phyloP scores from a whole-genome alignment of 2,797 vertebrate genomes.

The Argentina silus region DNA sequence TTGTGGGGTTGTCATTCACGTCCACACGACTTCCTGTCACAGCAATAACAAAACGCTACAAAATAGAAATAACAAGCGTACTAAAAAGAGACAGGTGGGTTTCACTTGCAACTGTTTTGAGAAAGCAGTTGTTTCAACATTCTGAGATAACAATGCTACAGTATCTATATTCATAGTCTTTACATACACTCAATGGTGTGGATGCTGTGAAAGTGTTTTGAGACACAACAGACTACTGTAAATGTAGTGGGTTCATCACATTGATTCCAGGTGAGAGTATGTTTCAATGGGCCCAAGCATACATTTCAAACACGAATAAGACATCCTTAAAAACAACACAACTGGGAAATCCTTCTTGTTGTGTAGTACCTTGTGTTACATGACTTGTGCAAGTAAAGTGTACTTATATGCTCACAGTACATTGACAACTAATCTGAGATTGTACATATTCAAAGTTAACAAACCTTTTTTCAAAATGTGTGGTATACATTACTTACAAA shows the following conservation, averaged over 20 bases:
- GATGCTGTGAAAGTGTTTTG: background rate
- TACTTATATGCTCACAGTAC: background rate
- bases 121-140: slow-evolving; percentile 22
- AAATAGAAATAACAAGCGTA: slow-evolving; percentile 38
- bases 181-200: background rate
- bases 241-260: slow-evolving; percentile 18
- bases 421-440: background rate
- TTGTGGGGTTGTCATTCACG: background rate
- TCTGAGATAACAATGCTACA: background rate
- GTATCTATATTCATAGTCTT: no score
- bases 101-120: slow-evolving; percentile 25
- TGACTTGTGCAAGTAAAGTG: background rate
- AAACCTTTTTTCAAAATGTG: background rate
- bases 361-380: background rate
- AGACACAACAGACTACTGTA: slow-evolving; percentile 5
- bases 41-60: slow-evolving; percentile 6
- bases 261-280: background rate
- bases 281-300: background rate
- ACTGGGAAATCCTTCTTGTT: background rate
- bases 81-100: slow-evolving; percentile 27
- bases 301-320: background rate
- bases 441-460: background rate
- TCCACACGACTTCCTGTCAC: background rate
- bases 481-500: background rate
- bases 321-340: background rate